These are phyloP conservation scores for Notiomystis cincta DNA, from an alignment of 2,113 vertebrate species.

Conservation along the genomic window DNA sequence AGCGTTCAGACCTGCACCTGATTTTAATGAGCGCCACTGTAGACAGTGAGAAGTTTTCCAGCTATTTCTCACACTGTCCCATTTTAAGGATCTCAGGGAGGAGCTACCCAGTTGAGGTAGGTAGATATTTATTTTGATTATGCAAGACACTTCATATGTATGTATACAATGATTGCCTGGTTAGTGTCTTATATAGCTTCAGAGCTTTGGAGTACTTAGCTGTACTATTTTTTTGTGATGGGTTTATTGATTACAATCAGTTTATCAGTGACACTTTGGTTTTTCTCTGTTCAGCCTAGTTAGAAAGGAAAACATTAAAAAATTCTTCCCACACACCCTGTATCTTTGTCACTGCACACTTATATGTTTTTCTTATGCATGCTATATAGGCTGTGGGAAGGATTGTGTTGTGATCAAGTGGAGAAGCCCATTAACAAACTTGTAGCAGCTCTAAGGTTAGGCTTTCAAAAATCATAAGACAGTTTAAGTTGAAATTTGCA, in stretches of 20 bases:
- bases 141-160: neutral
- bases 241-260: neutral
- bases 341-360: neutral
- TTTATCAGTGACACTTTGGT: neutral
- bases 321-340: accelerated
- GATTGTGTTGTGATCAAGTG: neutral
- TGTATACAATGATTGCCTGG: neutral
- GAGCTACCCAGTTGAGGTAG: slow-evolving; percentile 92
- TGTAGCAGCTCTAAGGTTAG: neutral
- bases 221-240: neutral
- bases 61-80: slow-evolving; percentile 92
- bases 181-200: neutral
- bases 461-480: neutral
- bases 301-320: neutral
- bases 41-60: slow-evolving; percentile 92
- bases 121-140: neutral
- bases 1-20: slow-evolving; percentile 88
- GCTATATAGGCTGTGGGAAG: neutral
- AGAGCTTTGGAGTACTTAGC: neutral
- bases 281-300: neutral
- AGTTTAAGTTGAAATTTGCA: neutral
- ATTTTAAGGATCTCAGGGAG: slow-evolving; percentile 90
- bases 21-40: slow-evolving; percentile 97
- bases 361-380: accelerated
- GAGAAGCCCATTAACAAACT: neutral